A percentile compares a stretch with the other conserved stretches of the same genome.
Evolutionary conservation across 23 tunicate genomes (phyloP).

Genomic region (Aplidium turbinatum): DNA sequence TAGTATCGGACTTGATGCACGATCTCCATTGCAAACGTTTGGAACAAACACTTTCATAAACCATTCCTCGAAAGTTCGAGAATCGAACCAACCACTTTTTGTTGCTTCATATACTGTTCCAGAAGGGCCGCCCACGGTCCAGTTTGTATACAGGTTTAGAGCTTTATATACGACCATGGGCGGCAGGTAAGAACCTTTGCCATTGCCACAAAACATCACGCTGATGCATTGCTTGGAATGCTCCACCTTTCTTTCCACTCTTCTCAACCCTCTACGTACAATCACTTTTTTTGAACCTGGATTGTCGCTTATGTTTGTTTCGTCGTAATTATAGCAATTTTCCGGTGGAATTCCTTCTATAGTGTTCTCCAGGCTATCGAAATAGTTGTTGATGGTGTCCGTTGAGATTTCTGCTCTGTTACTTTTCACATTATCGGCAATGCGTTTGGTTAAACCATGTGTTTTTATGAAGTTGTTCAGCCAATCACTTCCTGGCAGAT

Average conservation of each 20-base stretch:
- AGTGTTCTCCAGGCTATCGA: constrained; percentile 1
- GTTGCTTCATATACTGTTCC: constrained; percentile 21
- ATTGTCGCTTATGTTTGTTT: constrained; percentile 12
- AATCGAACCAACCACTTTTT: constrained; percentile 30
- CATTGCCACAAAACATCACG: constrained; percentile 17
- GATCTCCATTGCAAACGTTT: neutral
- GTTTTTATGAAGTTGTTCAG: neutral
- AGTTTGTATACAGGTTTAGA: neutral
- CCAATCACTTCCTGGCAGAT: constrained; percentile 14
- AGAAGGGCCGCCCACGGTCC: constrained; percentile 23
- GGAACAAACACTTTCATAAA: constrained; percentile 7
- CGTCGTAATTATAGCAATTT: constrained; percentile 22
- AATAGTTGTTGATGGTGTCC: constrained; percentile 9
- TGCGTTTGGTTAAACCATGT: constrained; percentile 1
- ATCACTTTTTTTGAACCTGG: constrained; percentile 24
- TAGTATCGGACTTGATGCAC: neutral
- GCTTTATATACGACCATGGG: constrained; percentile 34
- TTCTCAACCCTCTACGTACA: constrained; percentile 11
- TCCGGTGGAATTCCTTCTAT: constrained; percentile 4
- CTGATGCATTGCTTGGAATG: constrained; percentile 10
- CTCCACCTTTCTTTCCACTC: constrained; percentile 2
- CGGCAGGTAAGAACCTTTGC: neutral
- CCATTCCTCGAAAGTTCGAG: constrained; percentile 15
- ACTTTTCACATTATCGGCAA: constrained; percentile 15
- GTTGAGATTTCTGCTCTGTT: neutral